Conservation (phyloP, 2,113 vertebrate genomes). For the Xiphophorus maculatus region DNA sequence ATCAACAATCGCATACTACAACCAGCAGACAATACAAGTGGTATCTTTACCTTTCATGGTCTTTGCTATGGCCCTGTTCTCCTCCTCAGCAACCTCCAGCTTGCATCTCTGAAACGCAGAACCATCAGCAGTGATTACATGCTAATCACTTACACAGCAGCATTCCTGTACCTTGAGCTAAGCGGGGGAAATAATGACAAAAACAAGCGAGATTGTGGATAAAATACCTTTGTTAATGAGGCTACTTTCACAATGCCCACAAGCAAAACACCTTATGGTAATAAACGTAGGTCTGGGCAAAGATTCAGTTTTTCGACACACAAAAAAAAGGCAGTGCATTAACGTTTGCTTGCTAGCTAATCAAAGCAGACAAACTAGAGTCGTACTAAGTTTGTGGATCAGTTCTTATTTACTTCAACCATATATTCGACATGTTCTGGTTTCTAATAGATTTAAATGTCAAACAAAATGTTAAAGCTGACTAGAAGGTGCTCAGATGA, state of each 20-base stretch:
- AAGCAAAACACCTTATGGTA: constrained; percentile 24
- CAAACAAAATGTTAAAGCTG: not conserved
- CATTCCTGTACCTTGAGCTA: constrained; percentile 61
- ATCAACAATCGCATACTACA: not conserved
- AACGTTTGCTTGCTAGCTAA: no score
- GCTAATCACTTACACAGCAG: constrained; percentile 34
- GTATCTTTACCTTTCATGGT: constrained; percentile 84
- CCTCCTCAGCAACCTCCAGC: constrained; percentile 80
- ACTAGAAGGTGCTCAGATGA: not conserved
- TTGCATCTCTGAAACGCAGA: constrained; percentile 84
- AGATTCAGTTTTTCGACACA: not conserved
- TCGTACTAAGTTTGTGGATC: not conserved
- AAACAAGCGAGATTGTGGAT: constrained; percentile 40
- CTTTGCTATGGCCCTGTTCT: constrained; percentile 74
- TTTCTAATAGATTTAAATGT: no score
- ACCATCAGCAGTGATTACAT: constrained; percentile 26
- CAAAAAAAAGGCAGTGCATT: not conserved
- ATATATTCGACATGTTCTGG: not conserved
- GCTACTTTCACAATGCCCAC: constrained; percentile 33
- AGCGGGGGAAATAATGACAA: constrained; percentile 31
- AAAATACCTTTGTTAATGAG: constrained; percentile 36
- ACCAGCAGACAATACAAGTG: rapidly evolving
- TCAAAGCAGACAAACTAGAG: not conserved
- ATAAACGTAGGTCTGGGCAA: not conserved
- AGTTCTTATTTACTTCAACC: not conserved